Evolutionary conservation across 1,140 invertebrate genomes (phyloP), one percentile per base, ranked within the genome.

Genomic region (Mamestra configurata): DNA sequence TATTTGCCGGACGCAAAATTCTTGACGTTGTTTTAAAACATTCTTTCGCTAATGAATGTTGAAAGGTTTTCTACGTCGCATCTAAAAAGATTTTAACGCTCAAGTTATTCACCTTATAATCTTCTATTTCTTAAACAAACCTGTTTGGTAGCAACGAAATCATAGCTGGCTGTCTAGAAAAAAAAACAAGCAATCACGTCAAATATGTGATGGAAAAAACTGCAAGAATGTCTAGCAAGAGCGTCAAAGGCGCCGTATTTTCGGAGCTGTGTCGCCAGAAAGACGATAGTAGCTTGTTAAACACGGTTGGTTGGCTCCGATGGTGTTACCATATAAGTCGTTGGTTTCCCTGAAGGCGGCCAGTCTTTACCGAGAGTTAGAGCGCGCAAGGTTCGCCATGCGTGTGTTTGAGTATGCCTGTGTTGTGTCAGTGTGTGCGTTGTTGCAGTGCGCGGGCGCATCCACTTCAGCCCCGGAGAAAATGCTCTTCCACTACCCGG

Each of bases 401-500:
- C 79, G 78, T 68, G 73, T 66, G 55, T 55, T 73, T 46, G 31
- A 70, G 3, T 81, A 86, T 88, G 83, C 82, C 51, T 77, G 57
- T 80, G 72, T 88, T 72, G 70, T 91, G 83, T 84, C 84, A 87
- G 79, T 88, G 72, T 88, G 83, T 84, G 88, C 76, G 78, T 90
- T 92, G 84, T 92, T 93, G 82, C 93, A 93, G 93, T 90, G 89
- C 86, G 86, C 84, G 11, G 75, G 80, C 84, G 89, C 91, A 68
- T 85, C 88, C 4, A 82, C 88, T 55, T 84, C 82, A 40, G 37
- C 83, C 13, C 75, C 82, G 43, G 85, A 78, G 86, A 93, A 89
- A 70, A 95, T 95, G 95, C 87, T 82, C 84, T 95, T 94, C 84
- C 89, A 95, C 35, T 99, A 99, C 95, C 98, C 98, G 1, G 92